These are phyloP conservation scores for Callyntrura sp. DNA, from an alignment of 2,888 invertebrate species.

Conservation along the genomic window DNA sequence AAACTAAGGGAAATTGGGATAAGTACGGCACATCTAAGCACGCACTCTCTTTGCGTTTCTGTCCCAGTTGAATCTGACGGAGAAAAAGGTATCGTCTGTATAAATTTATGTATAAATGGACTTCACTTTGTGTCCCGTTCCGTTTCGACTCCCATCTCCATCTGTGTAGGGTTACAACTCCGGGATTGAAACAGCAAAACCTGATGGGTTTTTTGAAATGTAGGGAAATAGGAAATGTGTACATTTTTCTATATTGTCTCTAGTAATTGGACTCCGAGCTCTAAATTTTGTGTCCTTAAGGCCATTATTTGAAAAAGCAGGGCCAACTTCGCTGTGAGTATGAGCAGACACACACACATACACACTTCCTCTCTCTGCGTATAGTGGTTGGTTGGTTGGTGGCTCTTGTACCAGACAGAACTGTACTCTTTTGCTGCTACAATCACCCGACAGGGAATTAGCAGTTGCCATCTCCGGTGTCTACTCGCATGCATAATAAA, in stretches of 20 bases:
- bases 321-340: slow-evolving; percentile 2
- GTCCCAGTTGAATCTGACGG: slow-evolving; percentile 48
- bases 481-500: slow-evolving; percentile 78
- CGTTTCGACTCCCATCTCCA: neutral
- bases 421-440: slow-evolving; percentile 40
- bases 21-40: slow-evolving; percentile 6
- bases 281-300: slow-evolving; percentile 60
- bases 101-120: slow-evolving; percentile 7
- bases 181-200: slow-evolving; percentile 19
- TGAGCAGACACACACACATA: too few relatives aligned
- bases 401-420: neutral
- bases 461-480: slow-evolving; percentile 75
- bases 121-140: neutral
- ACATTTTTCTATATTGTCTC: slow-evolving; percentile 54
- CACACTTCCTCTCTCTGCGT: slow-evolving; percentile 50
- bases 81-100: slow-evolving; percentile 14
- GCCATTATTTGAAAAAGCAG: slow-evolving; percentile 59
- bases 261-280: slow-evolving; percentile 67
- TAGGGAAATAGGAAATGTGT: neutral
- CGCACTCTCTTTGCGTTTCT: slow-evolving; percentile 18
- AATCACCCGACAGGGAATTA: slow-evolving; percentile 78
- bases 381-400: neutral
- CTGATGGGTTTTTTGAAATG: slow-evolving; percentile 10
- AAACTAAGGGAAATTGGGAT: neutral
- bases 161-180: neutral